These are phyloP conservation scores for Enteromius argenteus DNA, from an alignment of 2,797 vertebrate genomes.

Conservation along the genomic window DNA sequence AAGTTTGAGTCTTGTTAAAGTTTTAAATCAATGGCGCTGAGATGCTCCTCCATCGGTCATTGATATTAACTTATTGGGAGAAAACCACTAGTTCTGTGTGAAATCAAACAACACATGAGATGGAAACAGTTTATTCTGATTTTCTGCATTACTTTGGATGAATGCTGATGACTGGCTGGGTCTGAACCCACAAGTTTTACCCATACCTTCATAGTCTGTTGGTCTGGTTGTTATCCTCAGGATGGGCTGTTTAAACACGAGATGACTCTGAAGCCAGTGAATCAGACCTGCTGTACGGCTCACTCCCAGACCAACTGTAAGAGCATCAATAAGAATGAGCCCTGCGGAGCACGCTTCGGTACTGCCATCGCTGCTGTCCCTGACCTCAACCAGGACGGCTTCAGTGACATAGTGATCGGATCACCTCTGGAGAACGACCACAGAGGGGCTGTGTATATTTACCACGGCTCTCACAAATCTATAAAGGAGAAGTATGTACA, in stretches of 20 bases:
- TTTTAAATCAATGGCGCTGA: no score
- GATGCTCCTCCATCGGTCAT: no score
- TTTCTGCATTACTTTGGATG: not conserved
- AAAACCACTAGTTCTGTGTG: no score
- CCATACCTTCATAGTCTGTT: not conserved
- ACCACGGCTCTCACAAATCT: slow-evolving; percentile 83
- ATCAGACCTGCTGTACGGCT: slow-evolving; percentile 86
- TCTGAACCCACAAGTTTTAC: not conserved
- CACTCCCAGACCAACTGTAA: slow-evolving; percentile 81
- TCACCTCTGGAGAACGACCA: slow-evolving; percentile 95
- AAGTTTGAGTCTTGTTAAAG: no score
- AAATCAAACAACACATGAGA: no score
- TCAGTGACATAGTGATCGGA: slow-evolving; percentile 91
- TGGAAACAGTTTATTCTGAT: not conserved
- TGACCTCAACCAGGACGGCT: slow-evolving; percentile 93
- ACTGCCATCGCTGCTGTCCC: slow-evolving; percentile 90
- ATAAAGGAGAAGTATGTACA: slow-evolving; percentile 88
- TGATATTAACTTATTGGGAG: no score
- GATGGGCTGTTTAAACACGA: slow-evolving; percentile 83
- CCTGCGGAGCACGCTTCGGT: slow-evolving; percentile 92
- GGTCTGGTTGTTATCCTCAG: slow-evolving; percentile 54
- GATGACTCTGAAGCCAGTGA: slow-evolving; percentile 89
- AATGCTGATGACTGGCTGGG: not conserved
- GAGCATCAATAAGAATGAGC: slow-evolving; percentile 83
- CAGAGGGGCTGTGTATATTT: slow-evolving; percentile 92